These are phyloP conservation scores for Numenius phaeopus DNA, from an alignment of 2,797 vertebrate species.

Conservation along the genomic window DNA sequence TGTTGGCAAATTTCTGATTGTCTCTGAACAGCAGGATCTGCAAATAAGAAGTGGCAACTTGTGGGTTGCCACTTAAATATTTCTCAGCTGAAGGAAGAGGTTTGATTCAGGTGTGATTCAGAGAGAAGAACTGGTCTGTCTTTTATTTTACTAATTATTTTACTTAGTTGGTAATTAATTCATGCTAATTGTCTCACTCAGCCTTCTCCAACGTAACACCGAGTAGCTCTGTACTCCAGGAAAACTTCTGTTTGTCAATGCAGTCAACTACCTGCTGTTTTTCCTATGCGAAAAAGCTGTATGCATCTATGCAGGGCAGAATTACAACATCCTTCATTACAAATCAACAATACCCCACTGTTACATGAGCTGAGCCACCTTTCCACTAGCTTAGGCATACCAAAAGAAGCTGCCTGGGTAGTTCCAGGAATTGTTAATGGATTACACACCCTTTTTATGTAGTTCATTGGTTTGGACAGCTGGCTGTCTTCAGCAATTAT, in stretches of 20 bases:
- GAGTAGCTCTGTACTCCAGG: neutral
- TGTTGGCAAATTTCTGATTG: neutral
- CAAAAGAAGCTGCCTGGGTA: neutral
- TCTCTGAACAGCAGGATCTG: neutral
- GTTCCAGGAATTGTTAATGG: neutral
- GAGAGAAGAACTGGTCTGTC: neutral
- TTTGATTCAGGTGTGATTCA: neutral
- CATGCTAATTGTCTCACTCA: neutral
- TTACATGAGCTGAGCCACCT: neutral
- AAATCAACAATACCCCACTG: neutral
- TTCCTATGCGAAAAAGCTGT: accelerated
- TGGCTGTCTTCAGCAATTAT: neutral
- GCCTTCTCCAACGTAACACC: neutral
- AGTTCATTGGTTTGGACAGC: neutral
- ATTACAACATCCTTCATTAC: neutral
- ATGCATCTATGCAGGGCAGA: neutral
- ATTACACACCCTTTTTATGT: neutral
- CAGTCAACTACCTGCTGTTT: neutral
- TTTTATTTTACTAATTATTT: neutral
- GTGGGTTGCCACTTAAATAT: neutral
- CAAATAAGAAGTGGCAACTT: neutral
- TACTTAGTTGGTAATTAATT: neutral
- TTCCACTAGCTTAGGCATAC: neutral
- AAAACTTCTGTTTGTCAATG: neutral
- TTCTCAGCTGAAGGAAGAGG: neutral